These are phyloP conservation scores for Artemia sp. DNA, from an alignment of 2,888 invertebrate genomes.

Conservation along the genomic window DNA sequence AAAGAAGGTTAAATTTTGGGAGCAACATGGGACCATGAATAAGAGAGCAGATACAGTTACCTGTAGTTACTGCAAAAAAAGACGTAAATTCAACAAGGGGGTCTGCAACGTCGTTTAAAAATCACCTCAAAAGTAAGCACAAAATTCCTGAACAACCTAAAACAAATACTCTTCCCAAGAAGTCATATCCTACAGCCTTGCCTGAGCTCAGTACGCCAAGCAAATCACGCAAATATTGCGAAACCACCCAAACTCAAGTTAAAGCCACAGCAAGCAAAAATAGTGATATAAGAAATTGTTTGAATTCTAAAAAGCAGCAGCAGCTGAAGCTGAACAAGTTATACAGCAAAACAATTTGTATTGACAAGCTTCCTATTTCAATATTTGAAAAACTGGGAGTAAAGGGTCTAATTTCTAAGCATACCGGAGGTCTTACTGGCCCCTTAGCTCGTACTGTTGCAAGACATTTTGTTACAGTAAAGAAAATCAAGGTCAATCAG, in stretches of 20 bases:
- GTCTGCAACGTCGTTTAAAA: neutral
- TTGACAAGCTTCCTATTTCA: neutral
- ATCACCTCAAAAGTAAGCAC: neutral
- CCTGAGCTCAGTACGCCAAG: neutral
- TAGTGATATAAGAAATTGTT: neutral
- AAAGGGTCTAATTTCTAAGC: constrained; percentile 9
- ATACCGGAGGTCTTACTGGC: neutral
- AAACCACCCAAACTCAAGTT: neutral
- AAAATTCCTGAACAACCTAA: neutral
- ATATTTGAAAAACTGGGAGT: neutral
- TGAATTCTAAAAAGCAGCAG: neutral
- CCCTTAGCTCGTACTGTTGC: neutral
- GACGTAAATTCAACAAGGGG: neutral
- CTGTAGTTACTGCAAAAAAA: neutral
- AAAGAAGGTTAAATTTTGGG: neutral
- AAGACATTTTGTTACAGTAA: neutral
- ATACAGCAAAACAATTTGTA: neutral
- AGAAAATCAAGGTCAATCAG: neutral
- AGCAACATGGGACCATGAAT: neutral
- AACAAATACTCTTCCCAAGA: neutral
- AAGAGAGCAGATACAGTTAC: neutral
- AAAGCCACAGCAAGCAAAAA: neutral
- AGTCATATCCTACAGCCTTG: neutral
- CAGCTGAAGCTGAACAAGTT: too few relatives aligned
- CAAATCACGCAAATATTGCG: neutral